Conservation (phyloP, 1,140 invertebrate genomes). For the Lithobius niger region DNA sequence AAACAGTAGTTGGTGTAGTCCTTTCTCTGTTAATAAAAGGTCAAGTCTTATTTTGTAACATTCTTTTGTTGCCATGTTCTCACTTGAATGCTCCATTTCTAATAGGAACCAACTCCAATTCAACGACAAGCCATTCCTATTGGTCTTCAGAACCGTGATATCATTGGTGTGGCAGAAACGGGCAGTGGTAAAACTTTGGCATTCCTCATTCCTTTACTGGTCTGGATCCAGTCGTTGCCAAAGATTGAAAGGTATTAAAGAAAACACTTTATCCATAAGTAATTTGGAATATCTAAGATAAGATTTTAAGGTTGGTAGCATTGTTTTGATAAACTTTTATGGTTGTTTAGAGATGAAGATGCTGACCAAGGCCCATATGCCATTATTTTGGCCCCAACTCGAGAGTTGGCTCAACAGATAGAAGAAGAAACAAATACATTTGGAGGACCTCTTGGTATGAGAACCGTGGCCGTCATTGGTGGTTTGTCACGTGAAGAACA, state of each 20-base stretch:
- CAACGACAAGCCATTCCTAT: slow-evolving; percentile 99
- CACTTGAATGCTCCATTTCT: slow-evolving; percentile 18
- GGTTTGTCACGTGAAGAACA: slow-evolving; percentile 96
- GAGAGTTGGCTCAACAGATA: slow-evolving; percentile 98
- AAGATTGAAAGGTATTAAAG: slow-evolving; percentile 80
- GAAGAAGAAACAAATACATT: slow-evolving; percentile 99
- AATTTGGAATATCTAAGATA: too few species aligned
- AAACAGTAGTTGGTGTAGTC: too few species aligned
- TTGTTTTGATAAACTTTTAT: too few species aligned
- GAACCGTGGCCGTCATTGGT: slow-evolving; percentile 96
- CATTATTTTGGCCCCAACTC: slow-evolving; percentile 94
- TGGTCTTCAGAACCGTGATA: slow-evolving; percentile 93
- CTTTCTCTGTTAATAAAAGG: too few species aligned
- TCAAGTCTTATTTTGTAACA: too few species aligned
- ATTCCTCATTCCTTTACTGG: slow-evolving; percentile 90
- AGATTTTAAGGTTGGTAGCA: too few species aligned
- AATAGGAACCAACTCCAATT: slow-evolving; percentile 89
- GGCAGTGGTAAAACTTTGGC: slow-evolving; percentile 97
- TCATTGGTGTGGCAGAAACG: slow-evolving; percentile 98
- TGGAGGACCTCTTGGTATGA: slow-evolving; percentile 82
- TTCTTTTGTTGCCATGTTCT: too few species aligned
- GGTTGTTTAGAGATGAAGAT: slow-evolving; percentile 59
- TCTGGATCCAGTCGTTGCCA: slow-evolving; percentile 96
- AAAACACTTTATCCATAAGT: too few species aligned
- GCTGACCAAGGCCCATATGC: slow-evolving; percentile 91